Conservation (phyloP, 2,888 invertebrate genomes). For the Caenorhabditis parvicauda region DNA sequence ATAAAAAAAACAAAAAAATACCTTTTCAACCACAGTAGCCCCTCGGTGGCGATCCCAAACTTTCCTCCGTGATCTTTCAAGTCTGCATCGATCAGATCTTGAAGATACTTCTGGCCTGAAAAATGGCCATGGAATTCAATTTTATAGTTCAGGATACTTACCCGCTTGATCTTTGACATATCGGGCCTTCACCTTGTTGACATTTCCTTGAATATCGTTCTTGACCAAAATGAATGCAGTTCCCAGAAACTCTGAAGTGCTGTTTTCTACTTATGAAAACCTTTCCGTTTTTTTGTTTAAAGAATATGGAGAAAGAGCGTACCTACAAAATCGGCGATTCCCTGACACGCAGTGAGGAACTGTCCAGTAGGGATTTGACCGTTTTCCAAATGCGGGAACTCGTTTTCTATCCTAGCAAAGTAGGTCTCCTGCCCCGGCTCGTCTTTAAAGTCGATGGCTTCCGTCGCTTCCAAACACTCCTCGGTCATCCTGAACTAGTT, state of each 20-base stretch:
- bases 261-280: neutral
- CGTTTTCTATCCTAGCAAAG: conserved; percentile 47
- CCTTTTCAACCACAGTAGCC: conserved; percentile 60
- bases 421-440: conserved; percentile 40
- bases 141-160: too few species aligned
- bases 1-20: conserved; percentile 12
- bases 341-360: conserved; percentile 59
- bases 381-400: conserved; percentile 55
- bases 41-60: conserved; percentile 58
- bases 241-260: conserved; percentile 51
- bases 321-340: conserved; percentile 61
- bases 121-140: neutral
- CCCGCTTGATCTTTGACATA: conserved; percentile 42
- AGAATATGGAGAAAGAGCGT: conserved; percentile 3
- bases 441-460: conserved; percentile 16
- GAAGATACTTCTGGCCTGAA: conserved; percentile 40
- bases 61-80: conserved; percentile 51
- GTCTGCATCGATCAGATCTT: conserved; percentile 56
- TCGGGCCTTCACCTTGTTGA: conserved; percentile 49
- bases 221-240: conserved; percentile 52
- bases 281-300: conserved; percentile 1
- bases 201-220: conserved; percentile 58
- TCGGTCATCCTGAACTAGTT: conserved; percentile 1
- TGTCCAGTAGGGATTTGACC: conserved; percentile 58
- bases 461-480: conserved; percentile 1